Conservation (phyloP, 2,888 invertebrate genomes). For the Tinea pellionella region DNA sequence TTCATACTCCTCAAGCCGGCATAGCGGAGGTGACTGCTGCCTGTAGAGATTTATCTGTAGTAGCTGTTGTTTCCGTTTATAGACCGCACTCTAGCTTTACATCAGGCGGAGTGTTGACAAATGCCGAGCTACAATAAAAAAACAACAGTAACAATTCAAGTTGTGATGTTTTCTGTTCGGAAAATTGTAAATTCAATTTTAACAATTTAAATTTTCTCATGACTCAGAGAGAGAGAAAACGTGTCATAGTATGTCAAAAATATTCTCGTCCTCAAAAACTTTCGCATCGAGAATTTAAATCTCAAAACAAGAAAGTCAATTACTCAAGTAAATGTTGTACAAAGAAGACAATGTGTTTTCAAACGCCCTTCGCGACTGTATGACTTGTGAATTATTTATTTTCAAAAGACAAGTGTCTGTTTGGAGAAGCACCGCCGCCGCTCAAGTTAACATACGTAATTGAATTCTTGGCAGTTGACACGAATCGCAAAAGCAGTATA, state of each 20-base stretch:
- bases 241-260: constrained; percentile 1
- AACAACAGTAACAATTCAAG: not conserved
- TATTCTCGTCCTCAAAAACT: not conserved
- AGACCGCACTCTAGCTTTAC: too few relatives aligned
- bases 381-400: constrained; percentile 15
- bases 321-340: constrained; percentile 7
- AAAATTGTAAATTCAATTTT: not conserved
- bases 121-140: too few relatives aligned
- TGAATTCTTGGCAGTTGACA: constrained; percentile 14
- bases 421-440: not conserved
- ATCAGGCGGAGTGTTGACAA: too few relatives aligned
- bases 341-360: not conserved
- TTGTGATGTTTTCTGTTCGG: not conserved
- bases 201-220: not conserved
- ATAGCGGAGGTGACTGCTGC: too few relatives aligned
- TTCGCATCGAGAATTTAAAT: not conserved
- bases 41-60: too few relatives aligned
- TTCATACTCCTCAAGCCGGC: too few relatives aligned
- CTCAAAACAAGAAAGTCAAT: constrained; percentile 10
- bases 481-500: not conserved
- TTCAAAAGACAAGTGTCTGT: constrained; percentile 10
- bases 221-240: not conserved
- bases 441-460: constrained; percentile 11
- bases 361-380: not conserved
- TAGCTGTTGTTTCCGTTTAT: too few relatives aligned